Conservation (phyloP, 2,888 invertebrate genomes). For the Teleiodes luculella region DNA sequence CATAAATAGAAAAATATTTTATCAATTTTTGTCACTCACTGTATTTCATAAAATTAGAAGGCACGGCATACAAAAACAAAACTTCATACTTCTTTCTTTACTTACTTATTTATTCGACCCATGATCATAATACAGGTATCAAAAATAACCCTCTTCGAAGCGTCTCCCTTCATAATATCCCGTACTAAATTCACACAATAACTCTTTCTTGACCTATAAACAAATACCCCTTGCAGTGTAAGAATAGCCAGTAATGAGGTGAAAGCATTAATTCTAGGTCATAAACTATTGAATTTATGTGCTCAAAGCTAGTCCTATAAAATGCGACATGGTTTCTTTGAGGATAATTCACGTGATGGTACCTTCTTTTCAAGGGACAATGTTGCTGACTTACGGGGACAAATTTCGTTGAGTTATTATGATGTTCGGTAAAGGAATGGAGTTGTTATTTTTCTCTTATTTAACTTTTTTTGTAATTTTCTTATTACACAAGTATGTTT, state of each 20-base stretch:
- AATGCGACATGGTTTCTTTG: conserved; percentile 69
- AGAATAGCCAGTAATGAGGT: conserved; percentile 75
- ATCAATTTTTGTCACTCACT: too few species aligned
- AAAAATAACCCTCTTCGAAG: conserved; percentile 32
- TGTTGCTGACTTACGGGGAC: conserved; percentile 66
- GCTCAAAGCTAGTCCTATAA: conserved; percentile 63
- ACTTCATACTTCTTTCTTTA: too few species aligned
- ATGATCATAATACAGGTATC: not conserved
- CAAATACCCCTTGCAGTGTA: conserved; percentile 52
- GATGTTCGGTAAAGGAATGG: conserved; percentile 31
- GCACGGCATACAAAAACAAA: too few species aligned
- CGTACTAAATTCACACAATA: conserved; percentile 58
- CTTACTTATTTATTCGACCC: too few species aligned
- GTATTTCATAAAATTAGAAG: too few species aligned
- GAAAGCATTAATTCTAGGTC: conserved; percentile 71
- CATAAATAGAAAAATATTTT: too few species aligned
- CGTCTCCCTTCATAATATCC: conserved; percentile 32
- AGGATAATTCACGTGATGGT: conserved; percentile 39
- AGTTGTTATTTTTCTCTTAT: conserved; percentile 29
- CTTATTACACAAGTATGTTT: too few species aligned
- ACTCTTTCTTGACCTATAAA: conserved; percentile 74
- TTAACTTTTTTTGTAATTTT: too few species aligned
- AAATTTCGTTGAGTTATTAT: conserved; percentile 52
- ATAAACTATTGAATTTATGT: conserved; percentile 73
- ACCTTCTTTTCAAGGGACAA: conserved; percentile 53